These are phyloP conservation scores for Plusia festucae DNA, from an alignment of 2,888 invertebrate species.

Conservation along the genomic window DNA sequence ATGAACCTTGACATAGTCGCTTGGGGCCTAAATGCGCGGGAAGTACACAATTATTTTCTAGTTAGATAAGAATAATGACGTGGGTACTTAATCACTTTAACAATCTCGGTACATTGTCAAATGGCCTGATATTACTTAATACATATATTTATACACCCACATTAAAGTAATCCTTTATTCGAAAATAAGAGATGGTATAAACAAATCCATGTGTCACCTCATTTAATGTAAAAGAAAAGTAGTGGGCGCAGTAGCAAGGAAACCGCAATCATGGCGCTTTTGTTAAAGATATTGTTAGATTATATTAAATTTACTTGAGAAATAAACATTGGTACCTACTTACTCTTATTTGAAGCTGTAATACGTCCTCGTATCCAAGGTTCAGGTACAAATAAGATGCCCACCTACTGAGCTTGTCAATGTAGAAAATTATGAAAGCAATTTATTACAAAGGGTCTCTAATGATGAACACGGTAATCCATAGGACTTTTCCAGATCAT, in stretches of 20 bases:
- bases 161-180: not conserved
- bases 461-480: conserved; percentile 1
- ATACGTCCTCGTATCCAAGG: conserved; percentile 11
- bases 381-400: not conserved
- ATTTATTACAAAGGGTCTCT: conserved; percentile 14
- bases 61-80: conserved; percentile 26
- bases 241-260: conserved; percentile 26
- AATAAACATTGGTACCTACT: conserved; percentile 59
- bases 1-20: conserved; percentile 77
- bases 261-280: conserved; percentile 27
- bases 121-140: not conserved
- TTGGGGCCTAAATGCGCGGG: conserved; percentile 71
- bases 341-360: conserved; percentile 29
- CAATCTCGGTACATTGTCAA: not conserved
- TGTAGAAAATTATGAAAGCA: conserved; percentile 26
- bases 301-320: conserved; percentile 61
- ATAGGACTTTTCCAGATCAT: not conserved
- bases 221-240: not conserved
- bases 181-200: too few relatives aligned
- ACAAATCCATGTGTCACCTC: too few relatives aligned
- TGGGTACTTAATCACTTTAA: not conserved
- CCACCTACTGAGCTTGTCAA: conserved; percentile 6
- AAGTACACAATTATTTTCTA: conserved; percentile 58
- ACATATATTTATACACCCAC: not conserved
- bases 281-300: conserved; percentile 63